Conservation (phyloP, 2,797 vertebrate species). For the Thripadectes ignobilis region DNA sequence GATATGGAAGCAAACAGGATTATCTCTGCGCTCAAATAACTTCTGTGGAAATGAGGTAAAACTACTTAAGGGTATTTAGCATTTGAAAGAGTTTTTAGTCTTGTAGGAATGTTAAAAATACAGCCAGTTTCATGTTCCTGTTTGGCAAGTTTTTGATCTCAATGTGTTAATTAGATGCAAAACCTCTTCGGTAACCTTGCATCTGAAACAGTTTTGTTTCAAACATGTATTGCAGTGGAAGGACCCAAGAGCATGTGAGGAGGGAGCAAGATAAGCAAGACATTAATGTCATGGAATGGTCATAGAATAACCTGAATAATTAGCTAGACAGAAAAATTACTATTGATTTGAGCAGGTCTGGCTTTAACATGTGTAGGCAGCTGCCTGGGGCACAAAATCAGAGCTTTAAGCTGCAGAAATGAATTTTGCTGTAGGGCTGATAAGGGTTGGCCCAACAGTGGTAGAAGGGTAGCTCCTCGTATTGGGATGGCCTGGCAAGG, state of each 20-base stretch:
- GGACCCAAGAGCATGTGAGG: not conserved
- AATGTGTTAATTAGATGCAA: not conserved
- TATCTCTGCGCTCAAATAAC: conserved; percentile 8
- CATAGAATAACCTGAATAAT: not conserved
- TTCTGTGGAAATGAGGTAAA: conserved; percentile 37
- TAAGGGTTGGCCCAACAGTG: not conserved
- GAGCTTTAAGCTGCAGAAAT: not conserved
- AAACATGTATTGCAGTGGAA: not conserved
- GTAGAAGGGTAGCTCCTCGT: not conserved
- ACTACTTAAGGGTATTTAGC: conserved; percentile 9
- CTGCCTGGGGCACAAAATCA: not conserved
- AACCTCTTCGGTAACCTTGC: not conserved
- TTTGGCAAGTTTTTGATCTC: not conserved
- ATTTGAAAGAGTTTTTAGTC: conserved; percentile 37
- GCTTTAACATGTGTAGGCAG: not conserved
- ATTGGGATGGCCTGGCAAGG: not conserved
- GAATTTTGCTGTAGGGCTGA: not conserved
- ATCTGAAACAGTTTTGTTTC: not conserved
- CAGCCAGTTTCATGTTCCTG: not conserved
- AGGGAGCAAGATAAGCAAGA: not conserved
- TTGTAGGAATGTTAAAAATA: conserved; percentile 34
- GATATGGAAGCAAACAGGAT: not conserved
- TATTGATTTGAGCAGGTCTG: not conserved
- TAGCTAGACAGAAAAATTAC: not conserved
- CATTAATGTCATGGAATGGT: not conserved